phyloP scores from a whole-genome alignment of 2,888 invertebrate genomes.

The Autographa pulchrina region DNA sequence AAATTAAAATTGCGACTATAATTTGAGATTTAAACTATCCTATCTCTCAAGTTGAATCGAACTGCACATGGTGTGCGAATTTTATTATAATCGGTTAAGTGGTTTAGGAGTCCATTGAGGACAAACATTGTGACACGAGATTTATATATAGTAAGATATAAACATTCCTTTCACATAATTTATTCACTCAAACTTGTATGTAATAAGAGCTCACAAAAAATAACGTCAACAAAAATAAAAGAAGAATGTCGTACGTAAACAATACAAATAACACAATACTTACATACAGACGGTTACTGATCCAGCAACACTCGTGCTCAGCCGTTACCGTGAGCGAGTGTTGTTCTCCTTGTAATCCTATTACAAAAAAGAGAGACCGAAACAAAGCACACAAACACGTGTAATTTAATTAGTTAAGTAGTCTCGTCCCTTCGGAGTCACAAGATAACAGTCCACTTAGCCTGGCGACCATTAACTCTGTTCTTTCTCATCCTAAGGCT shows the following conservation, averaged over 20 bases:
- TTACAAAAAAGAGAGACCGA: conserved; percentile 2
- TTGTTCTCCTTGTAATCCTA: conserved; percentile 20
- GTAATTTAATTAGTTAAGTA: conserved; percentile 48
- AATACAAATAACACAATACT: background rate
- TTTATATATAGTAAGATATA: too few relatives aligned
- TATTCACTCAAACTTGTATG: too few relatives aligned
- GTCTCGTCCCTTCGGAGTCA: conserved; percentile 14
- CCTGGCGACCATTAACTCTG: background rate
- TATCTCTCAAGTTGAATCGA: too few relatives aligned
- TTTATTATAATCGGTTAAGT: too few relatives aligned
- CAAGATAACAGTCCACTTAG: conserved; percentile 36
- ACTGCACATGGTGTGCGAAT: too few relatives aligned
- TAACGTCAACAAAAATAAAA: too few relatives aligned
- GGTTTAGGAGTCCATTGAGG: too few relatives aligned
- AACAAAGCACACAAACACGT: conserved; percentile 21
- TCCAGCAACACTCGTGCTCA: background rate
- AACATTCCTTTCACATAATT: too few relatives aligned
- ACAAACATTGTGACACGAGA: too few relatives aligned
- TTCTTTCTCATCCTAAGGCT: conserved; percentile 1
- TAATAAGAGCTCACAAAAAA: too few relatives aligned
- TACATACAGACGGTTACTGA: background rate
- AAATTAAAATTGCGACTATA: too few relatives aligned
- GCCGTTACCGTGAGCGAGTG: background rate
- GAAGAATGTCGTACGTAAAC: background rate
- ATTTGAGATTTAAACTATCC: too few relatives aligned